Percentiles rank a stretch among this genome's conserved stretches.
phyloP scores from a whole-genome alignment of 2,113 vertebrate species.

The Salminus brasiliensis region DNA sequence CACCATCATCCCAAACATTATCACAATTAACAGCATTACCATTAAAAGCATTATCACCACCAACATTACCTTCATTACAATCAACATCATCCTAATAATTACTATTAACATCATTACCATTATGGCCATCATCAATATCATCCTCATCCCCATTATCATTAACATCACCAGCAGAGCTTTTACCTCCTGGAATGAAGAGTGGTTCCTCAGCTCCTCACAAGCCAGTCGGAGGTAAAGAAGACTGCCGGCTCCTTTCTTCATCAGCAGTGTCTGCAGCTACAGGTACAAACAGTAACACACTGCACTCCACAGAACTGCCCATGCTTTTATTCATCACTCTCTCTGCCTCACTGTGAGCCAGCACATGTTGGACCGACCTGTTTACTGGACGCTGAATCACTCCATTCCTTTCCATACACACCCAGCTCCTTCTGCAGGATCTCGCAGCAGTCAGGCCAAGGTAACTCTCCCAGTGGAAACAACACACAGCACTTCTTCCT shows the following conservation, averaged over 20 bases:
- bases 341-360: no score
- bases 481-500: slow-evolving; percentile 63
- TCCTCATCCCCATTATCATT: no score
- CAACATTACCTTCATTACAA: no score
- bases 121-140: no score
- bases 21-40: no score
- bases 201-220: slow-evolving; percentile 84
- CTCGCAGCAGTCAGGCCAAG: slow-evolving; percentile 72
- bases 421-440: slow-evolving; percentile 81
- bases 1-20: no score
- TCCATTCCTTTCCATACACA: slow-evolving; percentile 84
- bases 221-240: slow-evolving; percentile 85
- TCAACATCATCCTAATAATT: no score
- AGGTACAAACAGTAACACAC: background rate
- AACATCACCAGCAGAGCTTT: background rate
- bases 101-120: no score
- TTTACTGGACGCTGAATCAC: slow-evolving; percentile 88
- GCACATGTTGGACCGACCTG: slow-evolving; percentile 72
- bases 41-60: no score
- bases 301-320: background rate
- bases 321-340: background rate
- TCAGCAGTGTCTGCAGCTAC: slow-evolving; percentile 83
- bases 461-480: slow-evolving; percentile 76
- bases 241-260: slow-evolving; percentile 81
- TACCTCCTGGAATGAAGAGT: slow-evolving; percentile 84